These are phyloP conservation scores for Monopterus albus DNA, from an alignment of 2,113 vertebrate species.

Conservation along the genomic window DNA sequence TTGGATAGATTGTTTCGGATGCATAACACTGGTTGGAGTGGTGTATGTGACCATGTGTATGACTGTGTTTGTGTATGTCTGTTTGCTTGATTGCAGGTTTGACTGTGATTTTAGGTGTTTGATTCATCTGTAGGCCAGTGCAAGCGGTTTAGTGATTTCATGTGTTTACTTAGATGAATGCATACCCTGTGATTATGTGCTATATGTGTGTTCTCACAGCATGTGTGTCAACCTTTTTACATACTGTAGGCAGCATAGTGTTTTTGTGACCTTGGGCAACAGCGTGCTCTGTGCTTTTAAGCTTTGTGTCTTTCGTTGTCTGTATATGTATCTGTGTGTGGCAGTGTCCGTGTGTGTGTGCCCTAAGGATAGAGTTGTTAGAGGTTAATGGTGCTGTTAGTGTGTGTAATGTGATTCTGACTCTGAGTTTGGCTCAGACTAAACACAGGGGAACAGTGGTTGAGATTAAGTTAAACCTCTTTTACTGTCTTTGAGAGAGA, in stretches of 20 bases:
- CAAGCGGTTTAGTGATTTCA: constrained; percentile 63
- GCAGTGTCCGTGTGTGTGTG: constrained; percentile 43
- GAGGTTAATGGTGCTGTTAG: constrained; percentile 83
- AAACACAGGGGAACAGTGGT: constrained; percentile 74
- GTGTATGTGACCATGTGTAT: constrained; percentile 25
- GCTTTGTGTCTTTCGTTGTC: constrained; percentile 56
- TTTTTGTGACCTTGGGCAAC: constrained; percentile 59
- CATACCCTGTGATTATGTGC: constrained; percentile 61
- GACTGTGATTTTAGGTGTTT: constrained; percentile 68
- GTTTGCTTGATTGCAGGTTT: constrained; percentile 67
- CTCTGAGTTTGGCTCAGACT: constrained; percentile 79
- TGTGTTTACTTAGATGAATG: constrained; percentile 64
- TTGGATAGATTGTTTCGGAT: constrained; percentile 53
- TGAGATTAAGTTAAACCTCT: constrained; percentile 82
- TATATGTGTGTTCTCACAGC: constrained; percentile 40
- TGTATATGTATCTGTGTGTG: constrained; percentile 49
- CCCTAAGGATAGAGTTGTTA: constrained; percentile 76
- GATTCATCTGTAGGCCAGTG: constrained; percentile 58
- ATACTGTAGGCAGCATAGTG: constrained; percentile 13
- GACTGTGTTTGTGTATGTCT: constrained; percentile 53
- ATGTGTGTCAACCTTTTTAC: constrained; percentile 41
- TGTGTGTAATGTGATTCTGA: constrained; percentile 84
- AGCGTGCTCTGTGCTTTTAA: constrained; percentile 43
- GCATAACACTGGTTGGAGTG: constrained; percentile 35
- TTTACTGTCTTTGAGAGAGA: constrained; percentile 76